phyloP scores from a whole-genome alignment of 30 jellyfish, hydroid and myxozoan genomes.

The Aurelia sp. region DNA sequence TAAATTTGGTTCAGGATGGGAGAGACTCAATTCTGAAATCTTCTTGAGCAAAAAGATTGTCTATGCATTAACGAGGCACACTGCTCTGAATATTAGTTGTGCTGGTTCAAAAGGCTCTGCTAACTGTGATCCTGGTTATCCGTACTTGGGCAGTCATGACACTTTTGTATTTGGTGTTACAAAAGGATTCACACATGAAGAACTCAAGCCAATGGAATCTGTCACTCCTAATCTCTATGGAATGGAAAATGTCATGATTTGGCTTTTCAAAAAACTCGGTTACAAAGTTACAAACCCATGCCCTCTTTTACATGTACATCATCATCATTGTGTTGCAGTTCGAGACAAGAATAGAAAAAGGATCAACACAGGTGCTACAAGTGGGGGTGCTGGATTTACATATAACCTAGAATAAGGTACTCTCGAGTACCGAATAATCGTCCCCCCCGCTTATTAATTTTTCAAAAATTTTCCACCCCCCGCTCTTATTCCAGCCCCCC shows the following conservation, averaged over 20 bases:
- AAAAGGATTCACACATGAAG: background rate
- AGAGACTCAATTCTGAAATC: conserved; percentile 45
- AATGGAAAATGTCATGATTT: conserved; percentile 70
- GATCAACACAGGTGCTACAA: conserved; percentile 39
- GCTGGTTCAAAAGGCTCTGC: conserved; percentile 37
- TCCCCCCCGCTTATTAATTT: too few species aligned
- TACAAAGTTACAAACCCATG: conserved; percentile 77
- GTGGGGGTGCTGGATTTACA: conserved; percentile 40
- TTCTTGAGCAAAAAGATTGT: conserved; percentile 40
- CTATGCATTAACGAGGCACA: conserved; percentile 90
- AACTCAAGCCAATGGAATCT: conserved; percentile 33
- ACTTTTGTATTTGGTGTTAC: conserved; percentile 66
- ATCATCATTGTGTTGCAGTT: conserved; percentile 76
- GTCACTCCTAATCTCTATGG: conserved; percentile 75
- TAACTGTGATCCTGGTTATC: conserved; percentile 43
- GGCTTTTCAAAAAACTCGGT: conserved; percentile 64
- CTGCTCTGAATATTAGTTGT: conserved; percentile 48
- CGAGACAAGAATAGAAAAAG: conserved; percentile 70
- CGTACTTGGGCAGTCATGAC: conserved; percentile 86
- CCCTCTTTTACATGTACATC: conserved; percentile 61
- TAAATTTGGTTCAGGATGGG: conserved; percentile 89
- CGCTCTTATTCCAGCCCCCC: too few species aligned
- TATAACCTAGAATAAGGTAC: conserved; percentile 12
- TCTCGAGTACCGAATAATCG: too few species aligned
- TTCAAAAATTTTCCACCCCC: too few species aligned